Evolutionary conservation across 2,113 vertebrate species (phyloP), one percentile per base, ranked within the genome.

Genomic region (Protobothrops mucrosquamatus): DNA sequence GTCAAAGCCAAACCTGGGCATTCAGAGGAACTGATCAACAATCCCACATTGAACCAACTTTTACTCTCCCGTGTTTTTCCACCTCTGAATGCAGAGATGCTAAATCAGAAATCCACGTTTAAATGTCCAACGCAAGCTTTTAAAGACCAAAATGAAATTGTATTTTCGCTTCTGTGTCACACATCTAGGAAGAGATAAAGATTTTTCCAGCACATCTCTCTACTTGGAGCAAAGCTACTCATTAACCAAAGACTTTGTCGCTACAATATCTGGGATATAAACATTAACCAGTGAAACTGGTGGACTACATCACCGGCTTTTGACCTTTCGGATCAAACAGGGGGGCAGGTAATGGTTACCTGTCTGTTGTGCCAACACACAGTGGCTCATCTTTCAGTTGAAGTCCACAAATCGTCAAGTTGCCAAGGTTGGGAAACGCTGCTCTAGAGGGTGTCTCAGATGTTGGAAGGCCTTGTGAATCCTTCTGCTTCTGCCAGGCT

Each of bases 241-340:
- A 96, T 96, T 96, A 96, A 95, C 94, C 59, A 91, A 51, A 89
- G 48, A 55, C 34, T 39, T 90, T 86, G 57, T 95, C 90, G 22
- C 34, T 94, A 94, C 51, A 93, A 92, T 86, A 61, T 91, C 92
- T 92, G 22, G 3, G 59, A 48, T 93, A 81, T 94, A 94, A 96
- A 96, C 74, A 93, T 95, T 95, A 96, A 96, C 94, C 39, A 93
- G 87, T 88, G 85, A 92, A 95, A 57, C 0, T 69, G 0, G 93
- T 91, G 6, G 81, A 94, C 91, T 59, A 85, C 64, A 89, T 2
- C 0, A 93, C 64, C 95, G 81, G 57, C 93, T 90, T 52, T 29
- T 95, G 91, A 89, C 85, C 69, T 95, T 92, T 94, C 52, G 8
- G 39, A 94, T 74, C 87, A 39, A 90, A 90, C 88, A 46, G 26